Evolutionary conservation across 2,797 vertebrate genomes (phyloP), one percentile per base, ranked within the genome.

Genomic region (Sebastes jordani): DNA sequence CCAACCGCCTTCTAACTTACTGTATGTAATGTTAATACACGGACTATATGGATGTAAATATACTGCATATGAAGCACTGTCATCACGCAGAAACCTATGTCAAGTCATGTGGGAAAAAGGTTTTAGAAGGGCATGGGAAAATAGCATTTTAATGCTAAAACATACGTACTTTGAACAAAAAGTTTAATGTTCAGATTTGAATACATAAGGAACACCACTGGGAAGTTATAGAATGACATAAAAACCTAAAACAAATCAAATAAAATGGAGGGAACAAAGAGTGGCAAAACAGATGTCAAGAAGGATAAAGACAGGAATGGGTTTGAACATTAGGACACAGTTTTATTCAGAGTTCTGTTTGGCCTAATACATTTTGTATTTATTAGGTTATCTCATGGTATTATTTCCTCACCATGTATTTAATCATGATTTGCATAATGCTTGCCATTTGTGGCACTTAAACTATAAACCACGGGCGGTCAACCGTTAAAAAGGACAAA

Each of bases 351-450:
- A 46, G 16, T 54, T 58, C 16, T 54, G 29, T 80, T 66, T 67
- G 42, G 11, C 23, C 34, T 29, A 54, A 80, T 36, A 55, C 52
- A 71, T 65, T 49, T 75, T 80, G 30, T 73, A 34, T 71, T 72
- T 72, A 82, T 80, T 78, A 72, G 34, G 38, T 80, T 65, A 85
- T 46, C 36, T 76, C 49, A 32, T 52, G 3, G 1, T 67, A 68
- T 80, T 80, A 83, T 78, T 79, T 72, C 62, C 80, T 68, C 42
- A 56, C 20, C 34, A 58, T 75, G 46, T 64, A 62, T 84, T 81
- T 74, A 83, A 78, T 86, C 69, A 61, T 30, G 1, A 83, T 89
- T 89, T 87, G 69, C 52, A 80, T 79, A 88, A 87, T 80, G 36
- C 14, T 64, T 52, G 13, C 70, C 34, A 82, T 86, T 72, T 83